Percentiles rank a stretch among this genome's conserved stretches.
Conservation (phyloP, 2,888 invertebrate genomes). For the Drosophila monieri region DNA sequence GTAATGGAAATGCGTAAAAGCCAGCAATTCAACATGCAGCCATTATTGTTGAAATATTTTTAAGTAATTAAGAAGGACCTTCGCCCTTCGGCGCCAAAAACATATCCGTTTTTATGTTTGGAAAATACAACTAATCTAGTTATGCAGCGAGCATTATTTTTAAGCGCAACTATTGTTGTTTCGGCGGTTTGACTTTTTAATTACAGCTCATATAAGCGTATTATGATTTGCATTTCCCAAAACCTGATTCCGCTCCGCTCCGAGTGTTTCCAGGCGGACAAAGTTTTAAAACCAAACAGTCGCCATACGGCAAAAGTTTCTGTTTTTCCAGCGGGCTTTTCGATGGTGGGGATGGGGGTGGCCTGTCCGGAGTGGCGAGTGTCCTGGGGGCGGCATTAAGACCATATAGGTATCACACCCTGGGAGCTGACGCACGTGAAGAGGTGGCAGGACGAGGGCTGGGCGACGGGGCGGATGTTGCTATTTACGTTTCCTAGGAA, state of each 20-base stretch:
- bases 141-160: conserved; percentile 13
- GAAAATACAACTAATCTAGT: conserved; percentile 27
- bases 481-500: conserved; percentile 65
- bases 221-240: conserved; percentile 20
- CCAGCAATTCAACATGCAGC: neutral
- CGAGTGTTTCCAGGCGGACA: conserved; percentile 13
- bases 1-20: conserved; percentile 14
- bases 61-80: neutral
- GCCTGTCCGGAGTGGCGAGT: neutral
- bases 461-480: neutral
- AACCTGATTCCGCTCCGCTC: neutral
- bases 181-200: conserved; percentile 55
- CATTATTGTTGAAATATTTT: neutral
- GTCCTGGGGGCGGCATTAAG: conserved; percentile 36
- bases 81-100: neutral
- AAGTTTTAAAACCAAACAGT: conserved; percentile 40
- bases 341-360: neutral
- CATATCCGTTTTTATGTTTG: neutral
- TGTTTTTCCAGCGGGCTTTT: conserved; percentile 28
- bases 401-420: conserved; percentile 5
- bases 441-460: neutral
- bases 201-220: conserved; percentile 50
- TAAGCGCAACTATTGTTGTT: conserved; percentile 23
- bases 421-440: neutral
- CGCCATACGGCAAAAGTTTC: conserved; percentile 51